Conservation (phyloP, 2,113 vertebrate species). For the Syngnathus scovelli region DNA sequence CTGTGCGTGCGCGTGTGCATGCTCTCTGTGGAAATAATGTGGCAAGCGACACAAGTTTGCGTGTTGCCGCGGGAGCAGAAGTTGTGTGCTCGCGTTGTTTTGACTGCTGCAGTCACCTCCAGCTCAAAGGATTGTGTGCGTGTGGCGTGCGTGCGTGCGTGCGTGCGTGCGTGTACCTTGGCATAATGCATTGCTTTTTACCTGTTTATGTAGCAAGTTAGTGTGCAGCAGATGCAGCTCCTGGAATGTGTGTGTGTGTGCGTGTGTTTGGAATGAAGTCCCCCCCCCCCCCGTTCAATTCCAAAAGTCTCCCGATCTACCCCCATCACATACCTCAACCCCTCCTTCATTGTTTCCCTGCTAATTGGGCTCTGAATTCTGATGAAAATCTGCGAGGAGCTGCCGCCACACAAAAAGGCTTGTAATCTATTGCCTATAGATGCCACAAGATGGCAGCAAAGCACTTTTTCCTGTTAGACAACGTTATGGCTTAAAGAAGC, state of each 20-base stretch:
- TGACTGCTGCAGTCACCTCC: not conserved
- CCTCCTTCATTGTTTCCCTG: too few relatives aligned
- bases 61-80: not conserved
- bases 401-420: too few relatives aligned
- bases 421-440: too few relatives aligned
- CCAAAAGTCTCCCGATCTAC: not conserved
- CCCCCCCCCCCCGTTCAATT: not conserved
- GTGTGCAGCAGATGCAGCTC: not conserved
- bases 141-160: not conserved
- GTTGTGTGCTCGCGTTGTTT: not conserved
- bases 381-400: too few relatives aligned
- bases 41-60: not conserved
- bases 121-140: not conserved
- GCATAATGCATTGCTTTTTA: not conserved
- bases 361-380: too few relatives aligned
- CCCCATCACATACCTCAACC: too few relatives aligned
- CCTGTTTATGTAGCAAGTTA: not conserved
- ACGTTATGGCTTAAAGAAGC: too few relatives aligned
- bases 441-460: too few relatives aligned
- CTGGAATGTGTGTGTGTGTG: not conserved
- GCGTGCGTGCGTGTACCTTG: not conserved
- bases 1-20: not conserved
- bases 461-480: too few relatives aligned
- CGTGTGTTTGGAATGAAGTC: not conserved
- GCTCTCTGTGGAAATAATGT: not conserved